Evolutionary conservation across 2,888 invertebrate genomes (phyloP), one percentile per base, ranked within the genome.

Genomic region (Altica lythri): DNA sequence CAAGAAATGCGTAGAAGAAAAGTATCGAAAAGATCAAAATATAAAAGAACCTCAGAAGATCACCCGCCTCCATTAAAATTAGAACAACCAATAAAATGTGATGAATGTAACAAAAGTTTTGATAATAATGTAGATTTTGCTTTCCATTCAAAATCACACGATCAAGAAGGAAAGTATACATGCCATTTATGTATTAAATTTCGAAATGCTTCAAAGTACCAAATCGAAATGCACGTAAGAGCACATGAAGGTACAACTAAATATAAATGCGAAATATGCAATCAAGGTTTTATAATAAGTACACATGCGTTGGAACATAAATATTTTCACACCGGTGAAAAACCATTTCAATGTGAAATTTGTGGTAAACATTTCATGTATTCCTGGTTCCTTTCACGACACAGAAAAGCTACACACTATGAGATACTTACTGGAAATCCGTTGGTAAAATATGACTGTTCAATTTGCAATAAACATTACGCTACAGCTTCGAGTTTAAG

Each of bases 331-430:
- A 80, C 79, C 0, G 82, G 82, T 0, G 82, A 82, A 52, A 68
- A 65, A 30, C 64, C 64, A 0, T 68, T 65, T 42, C 64, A 61
- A 16, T 64, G 66, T 32, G 66, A 66, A 53, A 66, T 65, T 9
- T 64, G 65, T 42, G 81, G 80, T 29, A 80, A 80, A 57, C 78
- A 79, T 25, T 81, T 81, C 52, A 80, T 80, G 69, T 75, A 73
- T 55, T 72, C 75, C 0, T 80, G 83, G 66, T 81, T 82, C 57
- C 65, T 83, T 10, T 78, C 78, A 2, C 74, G 79, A 0, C 83
- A 83, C 60, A 72, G 77, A 1, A 77, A 76, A 40, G 71, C 76
- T 0, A 75, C 79, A 0, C 83, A 83, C 49, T 80, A 80, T 12
- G 78, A 80, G 53, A 69, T 72, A 6, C 66, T 72, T 57, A 72